phyloP scores from a whole-genome alignment of 2,113 vertebrate genomes.

The Atractosteus spatula region DNA sequence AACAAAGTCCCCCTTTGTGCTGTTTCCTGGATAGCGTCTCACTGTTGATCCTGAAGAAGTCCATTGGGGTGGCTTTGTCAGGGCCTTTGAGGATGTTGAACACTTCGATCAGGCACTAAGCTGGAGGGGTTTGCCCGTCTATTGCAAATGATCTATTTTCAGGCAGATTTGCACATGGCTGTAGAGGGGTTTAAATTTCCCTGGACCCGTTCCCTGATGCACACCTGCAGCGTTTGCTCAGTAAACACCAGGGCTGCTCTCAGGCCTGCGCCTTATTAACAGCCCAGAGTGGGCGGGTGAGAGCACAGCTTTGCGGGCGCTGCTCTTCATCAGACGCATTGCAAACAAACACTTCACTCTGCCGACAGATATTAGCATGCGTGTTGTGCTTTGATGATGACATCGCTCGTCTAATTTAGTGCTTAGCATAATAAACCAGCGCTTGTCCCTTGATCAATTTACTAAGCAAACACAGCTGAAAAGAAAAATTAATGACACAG shows the following conservation, averaged over 20 bases:
- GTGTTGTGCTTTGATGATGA: background rate
- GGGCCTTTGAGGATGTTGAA: no score
- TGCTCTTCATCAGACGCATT: background rate
- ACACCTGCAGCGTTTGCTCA: background rate
- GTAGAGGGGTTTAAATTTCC: background rate
- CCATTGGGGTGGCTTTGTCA: no score
- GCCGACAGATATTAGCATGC: background rate
- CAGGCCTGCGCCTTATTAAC: background rate
- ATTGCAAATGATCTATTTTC: background rate
- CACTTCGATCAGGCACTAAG: background rate
- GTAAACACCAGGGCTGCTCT: background rate
- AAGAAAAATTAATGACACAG: no score
- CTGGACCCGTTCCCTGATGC: background rate
- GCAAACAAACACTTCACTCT: background rate
- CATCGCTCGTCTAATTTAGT: background rate
- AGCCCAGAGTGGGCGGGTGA: background rate
- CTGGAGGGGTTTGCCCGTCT: background rate
- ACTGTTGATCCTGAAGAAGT: no score
- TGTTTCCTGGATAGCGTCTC: no score
- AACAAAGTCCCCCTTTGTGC: no score
- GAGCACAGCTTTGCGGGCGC: background rate
- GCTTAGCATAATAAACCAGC: background rate
- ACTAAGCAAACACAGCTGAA: background rate
- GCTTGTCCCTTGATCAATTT: background rate
- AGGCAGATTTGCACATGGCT: background rate